Percentiles rank a stretch among this genome's conserved stretches.
These are phyloP conservation scores for Suillia variegata DNA, from an alignment of 2,888 invertebrate species.

Conservation along the genomic window DNA sequence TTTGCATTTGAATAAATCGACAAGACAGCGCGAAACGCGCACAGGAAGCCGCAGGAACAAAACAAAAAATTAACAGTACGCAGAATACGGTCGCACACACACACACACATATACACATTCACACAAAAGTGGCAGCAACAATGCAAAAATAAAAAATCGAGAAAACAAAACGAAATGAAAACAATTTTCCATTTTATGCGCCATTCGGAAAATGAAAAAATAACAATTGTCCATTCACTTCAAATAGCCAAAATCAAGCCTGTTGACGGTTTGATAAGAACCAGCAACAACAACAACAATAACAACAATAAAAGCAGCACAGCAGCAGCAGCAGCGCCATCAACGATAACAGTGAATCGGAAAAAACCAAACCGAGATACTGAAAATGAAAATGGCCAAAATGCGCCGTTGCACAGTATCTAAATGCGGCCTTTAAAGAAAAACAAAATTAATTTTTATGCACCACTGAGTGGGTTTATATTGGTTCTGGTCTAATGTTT, in stretches of 20 bases:
- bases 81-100: neutral
- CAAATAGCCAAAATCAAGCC: constrained; percentile 28
- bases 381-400: constrained; percentile 13
- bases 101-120: constrained; percentile 6
- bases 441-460: no score
- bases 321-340: constrained; percentile 15
- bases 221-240: constrained; percentile 32
- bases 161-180: constrained; percentile 20
- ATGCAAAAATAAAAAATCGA: constrained; percentile 12
- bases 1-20: constrained; percentile 42
- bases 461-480: no score
- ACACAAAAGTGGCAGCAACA: constrained; percentile 17
- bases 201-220: constrained; percentile 34
- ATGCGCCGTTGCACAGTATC: constrained; percentile 5
- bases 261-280: constrained; percentile 39
- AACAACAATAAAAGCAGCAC: neutral
- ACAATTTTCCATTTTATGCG: constrained; percentile 31
- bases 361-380: neutral
- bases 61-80: constrained; percentile 1
- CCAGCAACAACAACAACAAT: neutral
- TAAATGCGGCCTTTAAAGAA: no score
- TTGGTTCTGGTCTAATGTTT: no score
- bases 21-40: no score
- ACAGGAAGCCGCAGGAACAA: no score
- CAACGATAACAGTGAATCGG: constrained; percentile 14